phyloP scores from a whole-genome alignment of 2,888 invertebrate species.

The Eueremaeus valkanovi region DNA sequence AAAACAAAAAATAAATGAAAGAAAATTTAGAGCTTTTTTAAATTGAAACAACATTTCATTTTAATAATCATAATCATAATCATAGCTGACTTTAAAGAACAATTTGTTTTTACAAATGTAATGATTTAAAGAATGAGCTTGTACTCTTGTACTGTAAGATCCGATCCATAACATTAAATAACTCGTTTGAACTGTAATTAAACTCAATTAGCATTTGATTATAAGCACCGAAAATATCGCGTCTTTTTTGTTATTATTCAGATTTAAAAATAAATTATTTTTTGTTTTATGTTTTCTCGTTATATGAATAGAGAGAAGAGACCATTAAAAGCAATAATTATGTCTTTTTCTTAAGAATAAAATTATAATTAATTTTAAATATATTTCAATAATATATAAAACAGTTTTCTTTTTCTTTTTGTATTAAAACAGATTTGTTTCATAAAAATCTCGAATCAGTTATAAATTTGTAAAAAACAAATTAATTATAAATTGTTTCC shows the following conservation, averaged over 20 bases:
- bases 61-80: neutral
- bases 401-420: no score
- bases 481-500: no score
- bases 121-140: no score
- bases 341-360: neutral
- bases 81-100: neutral
- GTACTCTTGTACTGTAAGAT: no score
- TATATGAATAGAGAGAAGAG: neutral
- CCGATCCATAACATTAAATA: neutral
- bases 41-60: neutral
- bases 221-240: neutral
- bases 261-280: neutral
- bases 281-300: neutral
- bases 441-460: no score
- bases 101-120: slow-evolving; percentile 4
- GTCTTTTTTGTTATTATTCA: neutral
- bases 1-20: no score
- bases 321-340: no score
- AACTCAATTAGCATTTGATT: slow-evolving; percentile 4
- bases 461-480: no score
- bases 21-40: no score
- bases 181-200: neutral
- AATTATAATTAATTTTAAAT: neutral
- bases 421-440: no score
- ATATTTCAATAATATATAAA: no score